Evolutionary conservation across 2,888 invertebrate species (phyloP), one percentile per base, ranked within the genome.

Genomic region (Diaperis boleti): DNA sequence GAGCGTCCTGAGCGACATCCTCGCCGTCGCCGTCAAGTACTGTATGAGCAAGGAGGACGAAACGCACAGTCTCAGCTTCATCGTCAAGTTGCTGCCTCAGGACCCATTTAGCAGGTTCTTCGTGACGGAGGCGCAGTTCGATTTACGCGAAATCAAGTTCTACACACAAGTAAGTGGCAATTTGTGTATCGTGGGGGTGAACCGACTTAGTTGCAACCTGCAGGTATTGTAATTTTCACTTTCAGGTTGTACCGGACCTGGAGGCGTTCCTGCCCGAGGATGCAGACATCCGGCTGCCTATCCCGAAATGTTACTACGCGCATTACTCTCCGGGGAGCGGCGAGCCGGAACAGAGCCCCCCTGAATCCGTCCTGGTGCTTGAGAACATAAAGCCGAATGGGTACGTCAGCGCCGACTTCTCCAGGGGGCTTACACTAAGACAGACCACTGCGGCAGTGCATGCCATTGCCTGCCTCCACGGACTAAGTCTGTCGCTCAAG

Each of bases 81-180:
- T 92, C 68, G 88, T 92, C 64, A 92, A 92, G 78, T 83, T 92
- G 45, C 85, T 92, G 18, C 92, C 92, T 0, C 86, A 89, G 70
- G 92, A 92, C 78, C 91, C 92, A 0, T 92, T 92, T 79, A 91
- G 90, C 64, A 83, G 92, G 54, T 88, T 89, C 69, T 92, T 92
- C 79, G 92, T 92, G 62, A 91, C 91, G 15, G 92, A 92, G 78
- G 91, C 92, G 1, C 92, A 92, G 78, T 92, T 92, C 77, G 92
- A 92, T 79, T 86, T 92, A 3, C 84, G 92, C 63, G 92, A 92
- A 82, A 92, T 92, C 72, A 87, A 91, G 69, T 92, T 92, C 82
- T 92, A 92, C 78, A 92, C 91, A 0, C 88, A 91, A 84, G 88
- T 92, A 73, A 86, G 76, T 14, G 33, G 17, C 2, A 20, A n/a